Percentiles rank a stretch among this genome's conserved stretches.
These are phyloP conservation scores for Thaumatotibia leucotreta DNA, from an alignment of 1,140 invertebrate species.

Conservation along the genomic window DNA sequence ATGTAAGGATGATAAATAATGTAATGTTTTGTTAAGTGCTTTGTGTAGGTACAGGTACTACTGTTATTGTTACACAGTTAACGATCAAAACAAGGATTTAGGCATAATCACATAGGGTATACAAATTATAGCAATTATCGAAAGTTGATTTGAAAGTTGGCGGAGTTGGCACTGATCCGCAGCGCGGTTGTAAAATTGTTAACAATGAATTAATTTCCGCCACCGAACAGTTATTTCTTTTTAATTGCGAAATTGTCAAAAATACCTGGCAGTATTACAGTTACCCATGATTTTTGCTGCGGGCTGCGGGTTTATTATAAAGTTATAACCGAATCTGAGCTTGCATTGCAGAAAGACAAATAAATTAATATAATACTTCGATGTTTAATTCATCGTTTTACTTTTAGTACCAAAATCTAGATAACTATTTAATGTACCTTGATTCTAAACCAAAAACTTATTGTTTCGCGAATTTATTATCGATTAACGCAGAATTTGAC, in stretches of 20 bases:
- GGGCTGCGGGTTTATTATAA: too few species aligned
- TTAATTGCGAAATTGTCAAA: neutral
- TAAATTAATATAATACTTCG: too few species aligned
- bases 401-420: too few species aligned
- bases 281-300: too few species aligned
- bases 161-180: constrained; percentile 5
- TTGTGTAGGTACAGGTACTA: neutral
- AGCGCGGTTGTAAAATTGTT: neutral
- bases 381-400: too few species aligned
- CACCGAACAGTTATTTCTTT: neutral
- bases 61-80: neutral
- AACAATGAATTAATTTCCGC: constrained; percentile 4
- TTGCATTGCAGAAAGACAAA: too few species aligned
- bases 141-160: constrained; percentile 12
- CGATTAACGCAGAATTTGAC: too few species aligned
- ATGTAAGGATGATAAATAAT: neutral
- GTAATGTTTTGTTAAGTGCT: neutral
- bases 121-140: constrained; percentile 9
- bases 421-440: too few species aligned
- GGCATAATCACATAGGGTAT: neutral
- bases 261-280: neutral
- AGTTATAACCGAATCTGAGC: too few species aligned
- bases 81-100: neutral
- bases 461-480: too few species aligned
- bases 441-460: too few species aligned